These are phyloP conservation scores for Micromesistius poutassou DNA, from an alignment of 2,797 vertebrate genomes.

Conservation along the genomic window DNA sequence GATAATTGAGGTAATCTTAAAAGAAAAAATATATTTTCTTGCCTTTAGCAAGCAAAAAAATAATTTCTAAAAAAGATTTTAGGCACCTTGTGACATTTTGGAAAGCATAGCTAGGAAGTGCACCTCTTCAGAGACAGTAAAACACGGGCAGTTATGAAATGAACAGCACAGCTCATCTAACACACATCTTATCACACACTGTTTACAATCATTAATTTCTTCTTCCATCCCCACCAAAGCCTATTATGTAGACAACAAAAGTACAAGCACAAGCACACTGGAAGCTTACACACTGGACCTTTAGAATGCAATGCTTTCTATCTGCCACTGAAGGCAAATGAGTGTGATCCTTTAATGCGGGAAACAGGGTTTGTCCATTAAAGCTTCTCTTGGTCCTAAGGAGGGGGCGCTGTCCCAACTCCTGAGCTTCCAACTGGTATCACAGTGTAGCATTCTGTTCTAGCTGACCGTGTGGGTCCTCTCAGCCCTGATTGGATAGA, in stretches of 20 bases:
- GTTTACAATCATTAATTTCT: conserved; percentile 8
- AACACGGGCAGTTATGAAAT: conserved; percentile 42
- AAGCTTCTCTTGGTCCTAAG: conserved; percentile 71
- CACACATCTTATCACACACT: background rate
- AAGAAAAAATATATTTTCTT: conserved; percentile 15
- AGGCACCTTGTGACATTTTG: conserved; percentile 76
- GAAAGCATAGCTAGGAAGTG: conserved; percentile 61
- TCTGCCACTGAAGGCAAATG: background rate
- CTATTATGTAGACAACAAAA: conserved; percentile 43
- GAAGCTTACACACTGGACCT: background rate
- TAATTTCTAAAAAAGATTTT: conserved; percentile 52
- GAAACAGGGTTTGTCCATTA: conserved; percentile 54
- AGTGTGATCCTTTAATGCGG: conserved; percentile 13
- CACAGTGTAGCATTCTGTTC: conserved; percentile 67
- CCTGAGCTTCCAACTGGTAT: conserved; percentile 67
- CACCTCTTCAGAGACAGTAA: conserved; percentile 45
- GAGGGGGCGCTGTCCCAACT: conserved; percentile 49
- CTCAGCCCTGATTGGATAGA: conserved; percentile 46
- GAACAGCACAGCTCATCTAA: conserved; percentile 11
- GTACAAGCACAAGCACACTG: background rate
- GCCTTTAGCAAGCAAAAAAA: conserved; percentile 35
- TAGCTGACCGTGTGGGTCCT: conserved; percentile 53
- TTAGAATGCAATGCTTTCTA: background rate
- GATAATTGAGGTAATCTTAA: conserved; percentile 14
- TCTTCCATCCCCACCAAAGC: conserved; percentile 43